phyloP scores from a whole-genome alignment of 2,888 invertebrate genomes.

The Latrodectus elegans region DNA sequence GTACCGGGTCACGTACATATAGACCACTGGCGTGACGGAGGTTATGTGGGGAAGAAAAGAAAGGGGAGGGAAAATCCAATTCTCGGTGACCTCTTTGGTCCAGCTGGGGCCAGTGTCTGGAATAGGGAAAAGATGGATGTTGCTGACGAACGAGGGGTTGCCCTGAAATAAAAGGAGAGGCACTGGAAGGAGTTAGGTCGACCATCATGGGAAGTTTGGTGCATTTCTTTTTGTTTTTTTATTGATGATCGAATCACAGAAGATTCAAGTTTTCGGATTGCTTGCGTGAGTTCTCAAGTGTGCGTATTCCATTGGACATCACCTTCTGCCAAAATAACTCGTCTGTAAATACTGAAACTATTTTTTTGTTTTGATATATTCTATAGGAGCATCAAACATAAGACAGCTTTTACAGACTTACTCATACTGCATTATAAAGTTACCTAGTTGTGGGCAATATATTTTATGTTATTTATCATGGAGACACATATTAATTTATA shows the following conservation, averaged over 20 bases:
- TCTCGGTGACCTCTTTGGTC: conserved; percentile 56
- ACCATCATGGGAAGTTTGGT: conserved; percentile 10
- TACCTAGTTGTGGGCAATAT: too few species aligned
- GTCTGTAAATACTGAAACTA: too few species aligned
- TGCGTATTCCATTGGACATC: conserved; percentile 1
- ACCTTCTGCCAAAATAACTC: too few species aligned
- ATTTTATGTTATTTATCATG: too few species aligned
- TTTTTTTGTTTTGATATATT: too few species aligned
- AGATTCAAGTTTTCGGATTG: conserved; percentile 13
- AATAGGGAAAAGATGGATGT: conserved; percentile 60
- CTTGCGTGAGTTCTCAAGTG: neutral
- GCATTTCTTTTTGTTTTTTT: conserved; percentile 8
- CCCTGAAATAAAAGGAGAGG: conserved; percentile 4
- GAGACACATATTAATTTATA: too few species aligned
- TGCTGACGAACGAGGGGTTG: conserved; percentile 8
- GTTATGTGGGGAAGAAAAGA: neutral
- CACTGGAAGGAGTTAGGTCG: neutral
- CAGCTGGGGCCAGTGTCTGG: conserved; percentile 54
- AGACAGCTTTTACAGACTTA: too few species aligned
- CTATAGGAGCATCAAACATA: too few species aligned
- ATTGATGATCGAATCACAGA: conserved; percentile 14
- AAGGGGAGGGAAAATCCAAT: conserved; percentile 46
- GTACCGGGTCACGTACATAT: conserved; percentile 45
- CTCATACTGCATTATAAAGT: too few species aligned
- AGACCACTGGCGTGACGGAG: neutral